These are phyloP conservation scores for Aythya baeri DNA, from an alignment of 2,113 vertebrate species.

Conservation along the genomic window DNA sequence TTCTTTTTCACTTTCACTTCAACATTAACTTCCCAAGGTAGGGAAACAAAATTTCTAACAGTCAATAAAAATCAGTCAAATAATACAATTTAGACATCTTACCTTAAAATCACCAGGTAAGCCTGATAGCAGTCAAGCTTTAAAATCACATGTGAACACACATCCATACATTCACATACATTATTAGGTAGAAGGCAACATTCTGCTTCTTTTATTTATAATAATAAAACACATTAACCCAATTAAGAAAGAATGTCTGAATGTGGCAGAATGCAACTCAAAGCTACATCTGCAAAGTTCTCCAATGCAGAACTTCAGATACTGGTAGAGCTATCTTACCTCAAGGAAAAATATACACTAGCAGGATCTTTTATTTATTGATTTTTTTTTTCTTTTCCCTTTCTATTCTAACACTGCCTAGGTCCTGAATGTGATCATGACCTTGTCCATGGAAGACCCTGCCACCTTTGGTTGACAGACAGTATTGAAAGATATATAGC, in stretches of 20 bases:
- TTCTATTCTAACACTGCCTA: background rate
- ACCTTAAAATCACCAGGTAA: background rate
- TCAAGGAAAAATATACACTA: background rate
- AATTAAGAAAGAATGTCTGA: background rate
- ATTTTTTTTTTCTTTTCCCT: background rate
- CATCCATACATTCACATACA: fast-evolving
- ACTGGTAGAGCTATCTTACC: background rate
- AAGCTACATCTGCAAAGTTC: background rate
- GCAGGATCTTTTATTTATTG: background rate
- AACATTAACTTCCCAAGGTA: background rate
- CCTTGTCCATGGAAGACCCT: background rate
- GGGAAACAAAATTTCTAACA: background rate
- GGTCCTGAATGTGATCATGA: fast-evolving
- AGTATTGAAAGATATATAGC: background rate
- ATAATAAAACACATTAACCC: background rate
- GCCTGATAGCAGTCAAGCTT: background rate
- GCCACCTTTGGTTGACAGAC: background rate
- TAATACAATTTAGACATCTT: background rate
- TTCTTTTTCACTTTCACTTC: background rate
- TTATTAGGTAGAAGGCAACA: background rate
- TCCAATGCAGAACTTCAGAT: background rate
- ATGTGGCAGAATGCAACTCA: background rate
- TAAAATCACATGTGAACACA: background rate
- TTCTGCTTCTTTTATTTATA: background rate
- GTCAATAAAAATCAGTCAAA: background rate